Percentiles rank a stretch among this genome's conserved stretches.
phyloP scores from a whole-genome alignment of 2,888 invertebrate genomes.

The Pachymerium ferrugineum region DNA sequence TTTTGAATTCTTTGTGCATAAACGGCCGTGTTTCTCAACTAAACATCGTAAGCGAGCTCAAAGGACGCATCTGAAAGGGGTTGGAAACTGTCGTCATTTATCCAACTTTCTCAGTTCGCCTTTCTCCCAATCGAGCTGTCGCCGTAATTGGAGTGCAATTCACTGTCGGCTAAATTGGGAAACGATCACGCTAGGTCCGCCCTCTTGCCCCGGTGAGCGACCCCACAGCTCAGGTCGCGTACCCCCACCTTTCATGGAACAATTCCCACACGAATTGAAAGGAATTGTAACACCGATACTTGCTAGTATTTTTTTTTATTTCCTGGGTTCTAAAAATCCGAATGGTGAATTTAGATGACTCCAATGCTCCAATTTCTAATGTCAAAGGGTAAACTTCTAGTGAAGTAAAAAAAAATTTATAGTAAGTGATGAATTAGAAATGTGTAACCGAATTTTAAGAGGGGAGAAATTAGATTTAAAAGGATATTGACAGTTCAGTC shows the following conservation, averaged over 20 bases:
- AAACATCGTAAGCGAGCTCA: not conserved
- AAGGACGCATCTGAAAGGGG: slow-evolving; percentile 1
- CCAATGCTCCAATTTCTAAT: no score
- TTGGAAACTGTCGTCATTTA: slow-evolving; percentile 14
- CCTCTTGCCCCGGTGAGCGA: slow-evolving; percentile 23
- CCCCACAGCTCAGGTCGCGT: not conserved
- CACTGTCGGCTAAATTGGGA: slow-evolving; percentile 23
- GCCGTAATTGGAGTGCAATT: slow-evolving; percentile 24
- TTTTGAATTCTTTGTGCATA: slow-evolving; percentile 13
- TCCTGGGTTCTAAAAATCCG: no score
- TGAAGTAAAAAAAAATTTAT: no score
- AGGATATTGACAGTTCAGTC: no score
- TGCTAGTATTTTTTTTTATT: no score
- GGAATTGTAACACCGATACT: not conserved
- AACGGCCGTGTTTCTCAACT: not conserved
- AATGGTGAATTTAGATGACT: no score
- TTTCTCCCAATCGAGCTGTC: slow-evolving; percentile 18
- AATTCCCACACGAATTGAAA: not conserved
- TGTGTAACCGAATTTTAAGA: no score
- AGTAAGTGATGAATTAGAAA: no score
- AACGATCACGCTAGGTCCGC: slow-evolving; percentile 9
- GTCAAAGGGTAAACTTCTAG: no score
- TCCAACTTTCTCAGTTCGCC: slow-evolving; percentile 14
- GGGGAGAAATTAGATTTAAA: no score
- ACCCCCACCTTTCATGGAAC: not conserved